Percentiles rank a stretch among this genome's conserved stretches.
Conservation (phyloP, 2,888 invertebrate genomes). For the Oscheius sp. region DNA sequence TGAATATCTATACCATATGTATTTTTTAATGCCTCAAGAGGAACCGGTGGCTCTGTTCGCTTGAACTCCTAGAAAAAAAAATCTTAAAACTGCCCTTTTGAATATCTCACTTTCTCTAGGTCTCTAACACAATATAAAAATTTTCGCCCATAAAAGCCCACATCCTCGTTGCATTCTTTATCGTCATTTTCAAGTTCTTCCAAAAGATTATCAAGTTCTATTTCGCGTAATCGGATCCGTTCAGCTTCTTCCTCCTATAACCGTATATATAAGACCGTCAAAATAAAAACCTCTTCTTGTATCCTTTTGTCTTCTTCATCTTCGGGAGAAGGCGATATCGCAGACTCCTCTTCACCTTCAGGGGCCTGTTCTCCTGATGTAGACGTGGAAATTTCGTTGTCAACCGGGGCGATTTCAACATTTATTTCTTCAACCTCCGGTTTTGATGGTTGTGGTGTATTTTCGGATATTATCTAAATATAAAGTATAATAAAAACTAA, state of each 20-base stretch:
- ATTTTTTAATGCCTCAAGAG: constrained; percentile 37
- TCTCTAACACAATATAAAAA: constrained; percentile 57
- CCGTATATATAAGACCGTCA: background rate
- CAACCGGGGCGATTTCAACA: background rate
- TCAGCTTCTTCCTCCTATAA: constrained; percentile 44
- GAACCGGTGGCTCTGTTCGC: constrained; percentile 47
- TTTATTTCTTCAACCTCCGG: constrained; percentile 10
- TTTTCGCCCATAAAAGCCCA: constrained; percentile 41
- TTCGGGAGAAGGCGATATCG: background rate
- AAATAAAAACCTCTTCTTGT: constrained; percentile 2
- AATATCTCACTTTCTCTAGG: constrained; percentile 43
- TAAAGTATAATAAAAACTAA: no score
- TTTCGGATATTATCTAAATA: no score
- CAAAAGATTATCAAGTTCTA: constrained; percentile 36
- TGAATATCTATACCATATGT: constrained; percentile 53
- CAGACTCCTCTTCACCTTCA: constrained; percentile 25
- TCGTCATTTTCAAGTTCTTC: background rate
- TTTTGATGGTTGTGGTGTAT: background rate
- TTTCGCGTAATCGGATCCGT: constrained; percentile 33
- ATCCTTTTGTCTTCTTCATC: constrained; percentile 21
- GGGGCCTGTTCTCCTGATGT: constrained; percentile 11
- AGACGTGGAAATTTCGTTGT: background rate
- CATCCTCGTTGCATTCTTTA: constrained; percentile 37
- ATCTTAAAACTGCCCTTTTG: background rate
- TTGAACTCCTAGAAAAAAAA: constrained; percentile 49